A percentile compares a stretch with the other conserved stretches of the same genome.
Conservation (phyloP, 2,797 vertebrate species). For the Mormyrus proboscirostris region DNA sequence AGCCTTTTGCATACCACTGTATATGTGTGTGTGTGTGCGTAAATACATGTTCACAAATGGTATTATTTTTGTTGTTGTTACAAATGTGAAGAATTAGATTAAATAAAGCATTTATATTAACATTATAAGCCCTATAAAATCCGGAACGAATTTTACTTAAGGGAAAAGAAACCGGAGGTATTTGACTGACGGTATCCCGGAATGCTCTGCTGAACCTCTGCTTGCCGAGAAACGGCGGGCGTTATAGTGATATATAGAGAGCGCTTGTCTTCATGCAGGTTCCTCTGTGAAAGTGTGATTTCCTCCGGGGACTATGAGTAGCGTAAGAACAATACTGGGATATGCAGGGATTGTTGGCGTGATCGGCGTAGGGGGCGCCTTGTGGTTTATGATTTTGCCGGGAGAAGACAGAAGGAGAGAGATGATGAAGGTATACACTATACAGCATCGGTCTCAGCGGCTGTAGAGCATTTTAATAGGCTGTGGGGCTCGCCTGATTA, state of each 20-base stretch:
- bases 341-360: not conserved
- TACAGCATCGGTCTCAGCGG: too few relatives aligned
- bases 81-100: not conserved
- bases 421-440: conserved; percentile 19
- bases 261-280: too few relatives aligned
- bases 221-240: not conserved
- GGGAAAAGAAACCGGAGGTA: not conserved
- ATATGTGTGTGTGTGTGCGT: not conserved
- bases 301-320: not conserved
- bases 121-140: not conserved
- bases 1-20: too few relatives aligned
- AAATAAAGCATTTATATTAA: not conserved
- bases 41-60: not conserved
- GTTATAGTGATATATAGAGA: not conserved
- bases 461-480: not conserved
- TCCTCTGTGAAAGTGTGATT: not conserved
- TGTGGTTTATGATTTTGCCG: conserved; percentile 19
- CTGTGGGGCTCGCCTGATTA: not conserved
- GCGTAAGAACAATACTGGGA: not conserved
- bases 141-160: not conserved
- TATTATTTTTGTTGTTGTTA: not conserved
- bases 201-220: not conserved
- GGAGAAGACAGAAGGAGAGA: conserved; percentile 16
- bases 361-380: not conserved
- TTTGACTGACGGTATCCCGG: conserved; percentile 3